Evolutionary conservation across 2,888 invertebrate species (phyloP).

Genomic region (Trissolcus japonicus): DNA sequence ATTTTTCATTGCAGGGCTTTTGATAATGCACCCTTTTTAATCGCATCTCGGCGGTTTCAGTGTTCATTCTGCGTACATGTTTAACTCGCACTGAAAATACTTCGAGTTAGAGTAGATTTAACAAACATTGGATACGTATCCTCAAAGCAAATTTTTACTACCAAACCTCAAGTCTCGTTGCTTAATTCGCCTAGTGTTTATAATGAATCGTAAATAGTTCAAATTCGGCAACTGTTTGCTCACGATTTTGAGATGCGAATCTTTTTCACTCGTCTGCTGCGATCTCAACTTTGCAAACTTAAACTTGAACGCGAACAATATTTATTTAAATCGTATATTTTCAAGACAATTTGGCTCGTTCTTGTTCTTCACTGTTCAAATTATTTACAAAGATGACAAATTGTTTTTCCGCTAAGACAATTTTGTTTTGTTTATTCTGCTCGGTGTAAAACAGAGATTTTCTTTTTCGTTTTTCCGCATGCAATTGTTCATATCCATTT

Average conservation of each 20-base stretch:
- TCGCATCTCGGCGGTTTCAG: slow-evolving; percentile 11
- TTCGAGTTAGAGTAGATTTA: slow-evolving; percentile 11
- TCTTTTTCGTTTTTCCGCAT: too few species aligned
- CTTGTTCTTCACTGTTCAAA: too few species aligned
- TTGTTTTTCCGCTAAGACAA: too few species aligned
- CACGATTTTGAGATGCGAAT: neutral
- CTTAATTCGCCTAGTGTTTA: slow-evolving; percentile 7
- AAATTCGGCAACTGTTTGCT: neutral
- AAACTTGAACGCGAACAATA: too few species aligned
- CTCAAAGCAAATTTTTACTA: slow-evolving; percentile 19
- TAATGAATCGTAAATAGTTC: slow-evolving; percentile 1
- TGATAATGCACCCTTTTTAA: slow-evolving; percentile 20
- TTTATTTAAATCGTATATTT: too few species aligned
- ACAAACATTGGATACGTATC: slow-evolving; percentile 9
- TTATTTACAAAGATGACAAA: too few species aligned
- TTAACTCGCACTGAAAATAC: slow-evolving; percentile 18
- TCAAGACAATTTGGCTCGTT: neutral
- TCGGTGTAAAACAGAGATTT: too few species aligned
- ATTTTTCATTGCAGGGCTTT: slow-evolving; percentile 20
- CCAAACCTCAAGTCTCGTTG: neutral
- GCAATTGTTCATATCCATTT: neutral
- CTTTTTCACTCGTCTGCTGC: too few species aligned
- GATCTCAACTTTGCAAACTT: too few species aligned
- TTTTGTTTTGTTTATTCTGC: too few species aligned
- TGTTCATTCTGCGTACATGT: slow-evolving; percentile 19